Conservation (phyloP, 2,888 invertebrate genomes). For the Elaeidobius kamerunicus region DNA sequence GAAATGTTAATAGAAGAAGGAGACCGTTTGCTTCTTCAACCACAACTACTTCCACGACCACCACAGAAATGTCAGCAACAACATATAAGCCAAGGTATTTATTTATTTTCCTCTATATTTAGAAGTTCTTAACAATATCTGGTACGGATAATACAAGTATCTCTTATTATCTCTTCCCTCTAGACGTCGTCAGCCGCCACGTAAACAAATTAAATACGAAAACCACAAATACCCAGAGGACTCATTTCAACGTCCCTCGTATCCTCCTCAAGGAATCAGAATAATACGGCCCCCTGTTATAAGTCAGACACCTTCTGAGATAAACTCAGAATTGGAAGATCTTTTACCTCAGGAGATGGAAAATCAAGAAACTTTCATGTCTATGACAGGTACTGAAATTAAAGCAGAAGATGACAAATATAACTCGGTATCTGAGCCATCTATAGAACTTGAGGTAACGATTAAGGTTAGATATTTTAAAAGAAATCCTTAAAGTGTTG, state of each 20-base stretch:
- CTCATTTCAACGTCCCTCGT: conserved; percentile 1
- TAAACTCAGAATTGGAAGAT: conserved; percentile 33
- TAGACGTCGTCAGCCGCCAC: conserved; percentile 14
- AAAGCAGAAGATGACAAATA: conserved; percentile 12
- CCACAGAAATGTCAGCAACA: conserved; percentile 46
- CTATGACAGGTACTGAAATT: conserved; percentile 7
- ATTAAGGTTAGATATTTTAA: background rate
- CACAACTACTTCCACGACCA: conserved; percentile 27
- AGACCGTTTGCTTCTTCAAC: conserved; percentile 39
- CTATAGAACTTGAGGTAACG: conserved; percentile 28
- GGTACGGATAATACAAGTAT: too few relatives aligned
- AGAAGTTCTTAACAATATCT: too few relatives aligned
- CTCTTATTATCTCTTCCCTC: too few relatives aligned
- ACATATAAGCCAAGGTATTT: conserved; percentile 52
- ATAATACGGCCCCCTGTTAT: conserved; percentile 37
- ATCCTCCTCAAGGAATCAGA: conserved; percentile 33
- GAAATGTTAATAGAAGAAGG: conserved; percentile 30
- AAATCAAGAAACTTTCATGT: conserved; percentile 27
- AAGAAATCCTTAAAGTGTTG: background rate
- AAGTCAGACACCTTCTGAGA: conserved; percentile 18
- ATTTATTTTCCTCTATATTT: too few relatives aligned
- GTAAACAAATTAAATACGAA: conserved; percentile 32
- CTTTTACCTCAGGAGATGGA: conserved; percentile 32
- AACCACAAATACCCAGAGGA: conserved; percentile 41
- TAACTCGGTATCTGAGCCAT: conserved; percentile 24